Evolutionary conservation across 2,888 invertebrate genomes (phyloP), one percentile per base, ranked within the genome.

Genomic region (Dynastes tityus): DNA sequence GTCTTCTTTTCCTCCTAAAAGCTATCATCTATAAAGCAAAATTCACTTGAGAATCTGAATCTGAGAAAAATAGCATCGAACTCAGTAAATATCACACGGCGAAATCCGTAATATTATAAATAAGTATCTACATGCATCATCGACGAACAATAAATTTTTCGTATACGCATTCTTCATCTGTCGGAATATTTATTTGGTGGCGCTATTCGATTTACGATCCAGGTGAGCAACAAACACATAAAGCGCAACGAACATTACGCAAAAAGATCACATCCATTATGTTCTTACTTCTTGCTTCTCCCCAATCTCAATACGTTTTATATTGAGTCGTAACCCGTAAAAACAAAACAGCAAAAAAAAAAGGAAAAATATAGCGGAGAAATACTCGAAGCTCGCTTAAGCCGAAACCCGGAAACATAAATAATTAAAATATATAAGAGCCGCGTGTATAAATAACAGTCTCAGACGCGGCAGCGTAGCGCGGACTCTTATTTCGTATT

Each of bases 361-460:
- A 13, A 73, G 58, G 6, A 73, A 73, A 73, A 55, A 58, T 37
- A 73, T 16, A 1, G 16, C 73, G 11, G 32, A 73, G 73, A 58
- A 58, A 58, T 51, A 51, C 49, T 32, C 63, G 29, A 22, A 0
- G 11, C 37, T 37, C 11, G 40, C 27, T 51, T 58, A 16, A 40
- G 16, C 27, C 58, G 22, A 73, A 73, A 64, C 64, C 76, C 76
- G 76, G 76, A 76, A 76, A 76, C 73, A 76, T 68, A 76, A 76
- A 76, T 76, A 76, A 76, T 67, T 76, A 76, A 76, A 58, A 76
- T 76, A 73, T 73, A 73, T 67, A 67, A 45, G 67, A 73, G 61
- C 40, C 27, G 53, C 29, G n/a, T 29, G 32, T 70, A 70, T 70
- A 70, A 67, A 67, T 67, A 67, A 67, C 45, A 67, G 49, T 49